Conservation (phyloP, 2,113 vertebrate species). For the Cyanoderma ruficeps region DNA sequence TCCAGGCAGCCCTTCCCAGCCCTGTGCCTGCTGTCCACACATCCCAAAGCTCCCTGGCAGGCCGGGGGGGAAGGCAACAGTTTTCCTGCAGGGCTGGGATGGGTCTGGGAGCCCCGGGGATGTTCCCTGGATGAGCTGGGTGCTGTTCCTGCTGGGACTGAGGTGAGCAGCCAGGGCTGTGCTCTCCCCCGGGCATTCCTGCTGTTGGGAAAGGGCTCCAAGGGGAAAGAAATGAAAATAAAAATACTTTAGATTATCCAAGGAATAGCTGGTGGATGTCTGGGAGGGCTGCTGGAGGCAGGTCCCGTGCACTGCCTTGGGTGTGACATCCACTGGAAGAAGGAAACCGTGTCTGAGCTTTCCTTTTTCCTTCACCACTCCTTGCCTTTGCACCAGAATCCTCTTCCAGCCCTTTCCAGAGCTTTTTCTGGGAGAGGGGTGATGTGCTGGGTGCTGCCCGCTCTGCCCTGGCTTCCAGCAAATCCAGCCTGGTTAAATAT, state of each 20-base stretch:
- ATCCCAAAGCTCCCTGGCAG: neutral
- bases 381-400: neutral
- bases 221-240: neutral
- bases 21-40: accelerated
- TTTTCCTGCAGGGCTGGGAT: neutral
- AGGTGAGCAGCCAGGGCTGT: neutral
- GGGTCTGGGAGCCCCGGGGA: neutral
- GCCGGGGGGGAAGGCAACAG: no score
- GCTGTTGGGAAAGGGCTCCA: neutral
- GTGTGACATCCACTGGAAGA: neutral
- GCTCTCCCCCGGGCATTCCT: neutral
- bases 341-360: neutral
- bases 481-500: constrained; percentile 35
- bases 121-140: accelerated
- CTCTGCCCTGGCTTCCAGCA: neutral
- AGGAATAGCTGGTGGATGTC: neutral
- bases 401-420: neutral
- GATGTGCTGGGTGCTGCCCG: neutral
- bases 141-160: neutral
- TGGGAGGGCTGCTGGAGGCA: neutral
- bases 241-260: neutral
- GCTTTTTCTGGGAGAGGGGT: neutral
- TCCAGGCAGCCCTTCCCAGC: neutral
- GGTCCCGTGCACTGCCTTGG: neutral
- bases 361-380: neutral